Evolutionary conservation across 2,888 invertebrate genomes (phyloP), one percentile per base, ranked within the genome.

Genomic region (Acleris sparsana): DNA sequence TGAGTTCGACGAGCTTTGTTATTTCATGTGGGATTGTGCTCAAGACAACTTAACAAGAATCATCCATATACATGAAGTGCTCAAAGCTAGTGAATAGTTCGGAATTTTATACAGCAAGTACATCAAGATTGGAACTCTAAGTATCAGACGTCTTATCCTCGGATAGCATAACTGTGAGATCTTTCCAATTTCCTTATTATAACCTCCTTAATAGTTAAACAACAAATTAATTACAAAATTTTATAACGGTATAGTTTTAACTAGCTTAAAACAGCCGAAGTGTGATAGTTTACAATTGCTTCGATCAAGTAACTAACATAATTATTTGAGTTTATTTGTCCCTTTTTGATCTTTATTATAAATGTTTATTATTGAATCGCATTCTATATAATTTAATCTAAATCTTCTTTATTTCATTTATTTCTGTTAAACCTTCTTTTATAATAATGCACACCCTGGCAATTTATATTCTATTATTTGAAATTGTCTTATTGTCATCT

Each of bases 151-250:
- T 49, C 49, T 18, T 49, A 49, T 20, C 49, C 49, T 18, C 18
- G 52, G 25, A 52, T 25, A 25, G 52, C 52, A 52, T 52, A 52
- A 52, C 52, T 25, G 52, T 52, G 52, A 25, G 25, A n/a, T 25
- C 52, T 29, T 52, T 52, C 25, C 25, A 49, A 49, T 18, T 18
- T 33, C 33, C 33, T 33, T 33, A 33, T 9, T 33, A 29, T 7
- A 29, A 29, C 7, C 7, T 29, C 29, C 7, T 29, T 20, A 7
- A 49, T 9, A 9, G 6, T 9, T 49, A 17, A 20, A 20, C 18
- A 9, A 6, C 4, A 6, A 49, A 11, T 52, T 16, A 13, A 25
- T 52, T 25, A 22, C 25, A 1, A 22, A 25, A 25, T 52, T 4
- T 2, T 52, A 52, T 11, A 13, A 25, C 52, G 22, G 11, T 16